Evolutionary conservation across 2,888 invertebrate genomes (phyloP), one percentile per base, ranked within the genome.

Genomic region (Caenorhabditis imperialis): DNA sequence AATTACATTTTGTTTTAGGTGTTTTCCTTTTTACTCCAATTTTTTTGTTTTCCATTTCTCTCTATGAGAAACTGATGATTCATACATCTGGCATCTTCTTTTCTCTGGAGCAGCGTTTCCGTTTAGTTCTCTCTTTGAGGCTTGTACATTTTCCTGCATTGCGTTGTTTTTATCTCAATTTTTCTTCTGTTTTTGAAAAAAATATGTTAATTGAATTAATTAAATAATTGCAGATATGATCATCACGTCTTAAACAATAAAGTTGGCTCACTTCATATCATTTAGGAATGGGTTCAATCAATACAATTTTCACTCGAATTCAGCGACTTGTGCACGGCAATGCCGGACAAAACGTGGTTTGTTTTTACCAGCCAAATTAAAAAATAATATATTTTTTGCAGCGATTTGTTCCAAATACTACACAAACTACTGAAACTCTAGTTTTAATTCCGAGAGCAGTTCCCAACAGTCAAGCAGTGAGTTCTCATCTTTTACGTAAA

Each of bases 281-380:
- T 18, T 48, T 42, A 35, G 12, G 35, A 48, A 75, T 75, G 75
- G 69, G 75, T 22, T 69, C 75, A n/a, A 75, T 75, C 22, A 75
- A 69, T 38, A 70, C 75, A 25, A 54, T 75, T 22, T 60, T 75
- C 14, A 37, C 45, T 14, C 57, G 69, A 35, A 58, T 75, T 27
- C 62, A 62, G 5, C 33, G 69, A 6, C 48, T 75, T 23, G 69
- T 75, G 18, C 61, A 61, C 22, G 74, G 74, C 25, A 60, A 12
- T 3, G 33, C 40, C 7, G 62, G 65, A 23, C 62, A 69, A 20
- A 75, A 70, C 38, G 73, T 22, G 44, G 72, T 72, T 5, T 45
- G 63, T 47, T 14, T 10, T 14, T 14, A 12, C 10, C 25, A 20
- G 2, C 6, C 33, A 18, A 8, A 2, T 16, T 20, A 37, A 20